phyloP scores from a whole-genome alignment of 23 tunicate species.

The Halocynthia roretzi region DNA sequence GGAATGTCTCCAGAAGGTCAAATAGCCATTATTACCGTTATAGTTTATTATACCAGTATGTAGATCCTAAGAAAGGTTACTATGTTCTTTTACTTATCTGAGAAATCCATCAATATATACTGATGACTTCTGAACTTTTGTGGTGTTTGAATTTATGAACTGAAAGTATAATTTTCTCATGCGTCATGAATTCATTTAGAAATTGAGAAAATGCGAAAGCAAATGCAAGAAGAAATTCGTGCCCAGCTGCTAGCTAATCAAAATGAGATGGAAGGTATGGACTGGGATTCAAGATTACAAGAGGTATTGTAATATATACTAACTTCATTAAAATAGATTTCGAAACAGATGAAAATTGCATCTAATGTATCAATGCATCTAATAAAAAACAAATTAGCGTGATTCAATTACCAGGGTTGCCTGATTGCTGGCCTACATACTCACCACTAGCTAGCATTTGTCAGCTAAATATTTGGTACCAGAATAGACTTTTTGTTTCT shows the following conservation, averaged over 20 bases:
- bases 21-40: neutral
- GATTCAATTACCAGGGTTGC: neutral
- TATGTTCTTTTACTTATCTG: no score
- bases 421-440: no score
- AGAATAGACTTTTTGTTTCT: neutral
- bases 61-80: no score
- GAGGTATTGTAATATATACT: conserved; percentile 20
- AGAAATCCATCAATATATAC: no score
- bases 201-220: conserved; percentile 52
- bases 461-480: neutral
- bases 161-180: no score
- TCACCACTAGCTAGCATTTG: no score
- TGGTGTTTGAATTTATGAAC: no score
- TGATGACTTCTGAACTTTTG: no score
- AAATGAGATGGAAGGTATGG: conserved; percentile 61
- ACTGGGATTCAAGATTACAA: conserved; percentile 77
- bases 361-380: no score
- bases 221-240: conserved; percentile 94
- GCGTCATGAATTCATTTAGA: no score
- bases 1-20: conserved; percentile 89
- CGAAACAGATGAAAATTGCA: no score
- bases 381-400: neutral
- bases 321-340: neutral
- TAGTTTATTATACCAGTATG: no score
- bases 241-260: conserved; percentile 87